Base-by-base conservation (phyloP, 1,140 invertebrate species). In the Harpegnathos saltator region DNA sequence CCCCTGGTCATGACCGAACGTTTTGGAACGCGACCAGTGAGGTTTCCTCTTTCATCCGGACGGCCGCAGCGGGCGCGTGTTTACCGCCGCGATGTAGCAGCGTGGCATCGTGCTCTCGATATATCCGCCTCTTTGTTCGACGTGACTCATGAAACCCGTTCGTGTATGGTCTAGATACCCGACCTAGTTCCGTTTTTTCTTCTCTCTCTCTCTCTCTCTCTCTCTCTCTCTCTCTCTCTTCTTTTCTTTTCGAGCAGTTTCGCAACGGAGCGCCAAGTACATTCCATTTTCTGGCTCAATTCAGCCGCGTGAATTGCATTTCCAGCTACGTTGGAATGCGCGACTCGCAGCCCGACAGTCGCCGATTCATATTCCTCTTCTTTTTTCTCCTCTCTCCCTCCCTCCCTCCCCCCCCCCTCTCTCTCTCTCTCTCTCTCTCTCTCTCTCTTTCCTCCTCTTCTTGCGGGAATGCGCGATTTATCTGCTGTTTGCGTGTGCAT, bases 51-150 rank as follows among this genome's bases (percentile, higher is more conserved):
- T 69, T 48, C 33, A 26, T 50, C 9, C n/a, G 19, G 1, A 26
- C 17, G 22, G 22, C 33, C 33, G 7, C 33, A 33, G 33, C 33
- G 33, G 2, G 33, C n/a, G 19, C 29, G 50, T 5, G 24, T 58
- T 80, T 59, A 58, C n/a, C 65, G 75, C 52, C 48, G 52, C 24
- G 38, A 9, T 11, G 11, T 44, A 44, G 38, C 38, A 0, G 38
- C 38, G 38, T 44, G 38, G 38, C 38, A 68, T 19, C 65, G 48
- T 17, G 48, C 48, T 78, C 22, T 17, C 74, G 61, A 80, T 80
- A 80, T 80, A 80, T 80, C 63, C 52, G 63, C 29, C 33, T 69
- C 75, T 80, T 71, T 80, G 75, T 80, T n/a, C 22, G 14, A 15
- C 63, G 63, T 80, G 65, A 80, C 52, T 80, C 75, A 69, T 3